Evolutionary conservation across 2,888 invertebrate genomes (phyloP), one percentile per base, ranked within the genome.

Genomic region (Euplagia quadripunctaria): DNA sequence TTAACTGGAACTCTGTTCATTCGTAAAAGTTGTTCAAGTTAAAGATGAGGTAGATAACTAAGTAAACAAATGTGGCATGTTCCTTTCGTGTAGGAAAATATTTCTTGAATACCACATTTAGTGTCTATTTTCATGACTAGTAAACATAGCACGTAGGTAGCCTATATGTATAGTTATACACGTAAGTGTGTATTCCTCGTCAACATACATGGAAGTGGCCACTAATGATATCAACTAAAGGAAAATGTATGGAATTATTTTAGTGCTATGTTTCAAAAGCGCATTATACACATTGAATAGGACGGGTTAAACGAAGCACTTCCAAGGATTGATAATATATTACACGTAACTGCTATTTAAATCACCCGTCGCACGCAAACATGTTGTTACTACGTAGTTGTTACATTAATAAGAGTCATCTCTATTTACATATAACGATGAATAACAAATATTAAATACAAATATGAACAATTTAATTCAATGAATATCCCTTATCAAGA

Each of bases 21-120:
- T 79, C 73, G 76, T 76, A 75, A 73, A 74, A 84, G 72, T 84
- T 84, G 81, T 81, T 79, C 82, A 82, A 46, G 81, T 81, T 81
- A 75, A 55, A 78, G 81, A 81, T 55, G 41, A 8, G 16, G 16
- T 42, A 31, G 31, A 31, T 31, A 31, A 31, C 14, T 8, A 8
- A 46, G 43, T 6, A 6, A 41, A 41, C 16, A 42, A 41, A 31
- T 63, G 55, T 58, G 55, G n/a, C 55, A n/a, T n/a, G 55, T 8
- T 9, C 9, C 5, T 55, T 4, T n/a, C 8, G 17, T n/a, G 55
- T 55, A n/a, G 55, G 9, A 58, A 11, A 9, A 2, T 3, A 20
- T 11, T 20, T 58, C 20, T 58, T 20, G 7, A 58, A 20, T 20
- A 58, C 4, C 9, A 55, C n/a, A 17, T 20, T n/a, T 4, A 46